phyloP scores from a whole-genome alignment of 2,113 vertebrate species.

The Prunella fulvescens region DNA sequence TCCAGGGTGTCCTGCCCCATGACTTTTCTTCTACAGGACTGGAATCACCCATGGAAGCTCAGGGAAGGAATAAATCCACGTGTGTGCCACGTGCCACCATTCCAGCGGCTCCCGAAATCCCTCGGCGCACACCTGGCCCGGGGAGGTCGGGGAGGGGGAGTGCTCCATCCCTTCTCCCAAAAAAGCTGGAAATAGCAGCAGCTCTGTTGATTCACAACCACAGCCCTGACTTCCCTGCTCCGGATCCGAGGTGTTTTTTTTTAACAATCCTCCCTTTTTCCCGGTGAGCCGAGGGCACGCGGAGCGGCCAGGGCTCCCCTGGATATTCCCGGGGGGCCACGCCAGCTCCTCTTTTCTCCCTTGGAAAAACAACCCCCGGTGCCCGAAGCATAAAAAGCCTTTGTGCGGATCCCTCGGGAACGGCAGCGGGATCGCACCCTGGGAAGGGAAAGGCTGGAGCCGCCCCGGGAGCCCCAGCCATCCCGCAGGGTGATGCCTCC shows the following conservation, averaged over 20 bases:
- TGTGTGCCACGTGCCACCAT: not conserved
- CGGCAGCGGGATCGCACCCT: not conserved
- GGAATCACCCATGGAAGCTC: not conserved
- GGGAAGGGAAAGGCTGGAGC: slow-evolving; percentile 35
- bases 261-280: slow-evolving; percentile 1
- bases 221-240: not conserved
- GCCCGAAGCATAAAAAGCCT: not conserved
- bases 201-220: slow-evolving; percentile 21
- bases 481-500: slow-evolving; percentile 79
- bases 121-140: fast-evolving
- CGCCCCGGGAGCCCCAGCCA: slow-evolving; percentile 83
- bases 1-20: not conserved
- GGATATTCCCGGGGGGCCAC: not conserved
- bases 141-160: not conserved
- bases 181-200: slow-evolving; percentile 22
- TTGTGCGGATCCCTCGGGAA: slow-evolving; percentile 12
- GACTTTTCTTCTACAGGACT: fast-evolving
- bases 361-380: not conserved
- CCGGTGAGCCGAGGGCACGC: not conserved
- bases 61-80: not conserved
- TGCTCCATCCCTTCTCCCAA: not conserved
- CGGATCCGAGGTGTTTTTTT: not conserved
- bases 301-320: not conserved
- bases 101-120: fast-evolving
- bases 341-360: not conserved